Base-by-base conservation (phyloP, 2,888 invertebrate species). In the Sussaba pulchella region DNA sequence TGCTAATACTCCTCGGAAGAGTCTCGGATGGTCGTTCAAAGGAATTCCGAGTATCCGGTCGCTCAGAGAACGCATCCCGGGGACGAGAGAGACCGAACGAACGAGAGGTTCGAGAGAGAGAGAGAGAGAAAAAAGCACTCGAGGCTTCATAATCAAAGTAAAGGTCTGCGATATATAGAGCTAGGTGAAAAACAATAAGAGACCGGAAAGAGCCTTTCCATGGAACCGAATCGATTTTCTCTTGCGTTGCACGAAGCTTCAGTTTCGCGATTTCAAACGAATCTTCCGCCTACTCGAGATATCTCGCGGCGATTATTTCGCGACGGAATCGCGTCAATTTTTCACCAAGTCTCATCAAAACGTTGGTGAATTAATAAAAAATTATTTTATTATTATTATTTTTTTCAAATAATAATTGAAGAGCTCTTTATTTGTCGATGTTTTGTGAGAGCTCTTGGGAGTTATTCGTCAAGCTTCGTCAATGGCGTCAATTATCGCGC, bases 71-170 rank as follows among this genome's bases (percentile, higher is more conserved):
- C 59, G 47, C 36, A n/a, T n/a, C n/a, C n/a, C n/a, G n/a, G n/a
- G n/a, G n/a, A n/a, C n/a, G n/a, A n/a, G n/a, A n/a, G n/a, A n/a
- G n/a, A 71, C 47, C n/a, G 47, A 59, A 71, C n/a, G 36, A 61
- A 50, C n/a, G 31, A n/a, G 26, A 31, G 31, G 26, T 31, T 54
- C 64, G 54, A 52, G 77, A 24, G 39, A 67, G 36, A 17, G 63
- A 52, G 66, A 26, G 71, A 31, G 59, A 63, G 54, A 67, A 61
- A 77, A 63, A 26, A 71, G 43, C 45, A 50, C 67, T 67, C 63
- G 71, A 78, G 74, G 78, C 78, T 83, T 74, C 70, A 78, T 66
- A 83, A 80, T 83, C 82, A 82, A 80, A 80, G 82, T 80, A 67
- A 71, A 78, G n/a, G 80, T 82, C 82, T 78, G 78, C 79, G 78